phyloP scores from a whole-genome alignment of 2,113 vertebrate species.

The Cephalopterus ornatus region DNA sequence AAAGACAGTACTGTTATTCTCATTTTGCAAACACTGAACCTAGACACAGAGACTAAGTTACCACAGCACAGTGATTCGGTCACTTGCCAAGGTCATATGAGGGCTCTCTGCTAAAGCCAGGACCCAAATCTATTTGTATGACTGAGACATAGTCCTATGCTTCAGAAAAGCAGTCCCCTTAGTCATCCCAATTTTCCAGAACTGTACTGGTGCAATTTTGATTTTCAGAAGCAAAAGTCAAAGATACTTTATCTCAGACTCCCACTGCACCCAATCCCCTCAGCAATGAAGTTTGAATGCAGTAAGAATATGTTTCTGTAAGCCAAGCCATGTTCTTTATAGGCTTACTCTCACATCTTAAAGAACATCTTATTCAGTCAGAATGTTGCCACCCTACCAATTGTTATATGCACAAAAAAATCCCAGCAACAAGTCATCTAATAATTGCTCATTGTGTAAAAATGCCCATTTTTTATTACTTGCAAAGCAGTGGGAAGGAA shows the following conservation, averaged over 20 bases:
- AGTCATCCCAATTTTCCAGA: neutral
- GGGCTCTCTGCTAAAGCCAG: neutral
- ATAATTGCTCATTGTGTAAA: neutral
- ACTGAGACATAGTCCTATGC: neutral
- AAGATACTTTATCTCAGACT: neutral
- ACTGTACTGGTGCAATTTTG: neutral
- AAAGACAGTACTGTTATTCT: slow-evolving; percentile 48
- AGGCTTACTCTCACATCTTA: neutral
- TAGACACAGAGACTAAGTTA: slow-evolving; percentile 6
- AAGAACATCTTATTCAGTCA: neutral
- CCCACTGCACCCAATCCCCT: neutral
- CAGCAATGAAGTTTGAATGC: neutral
- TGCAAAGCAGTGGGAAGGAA: neutral
- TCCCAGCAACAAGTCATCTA: neutral
- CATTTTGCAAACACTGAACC: slow-evolving; percentile 13
- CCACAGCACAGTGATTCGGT: neutral
- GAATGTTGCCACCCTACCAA: neutral
- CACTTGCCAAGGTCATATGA: slow-evolving; percentile 14
- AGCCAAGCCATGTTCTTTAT: neutral
- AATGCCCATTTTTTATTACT: neutral
- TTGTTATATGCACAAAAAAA: neutral
- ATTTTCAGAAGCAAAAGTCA: neutral
- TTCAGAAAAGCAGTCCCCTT: neutral
- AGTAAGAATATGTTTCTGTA: neutral
- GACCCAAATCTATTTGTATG: neutral